phyloP scores from a whole-genome alignment of 1,140 invertebrate genomes.

The Anthonomus grandis region DNA sequence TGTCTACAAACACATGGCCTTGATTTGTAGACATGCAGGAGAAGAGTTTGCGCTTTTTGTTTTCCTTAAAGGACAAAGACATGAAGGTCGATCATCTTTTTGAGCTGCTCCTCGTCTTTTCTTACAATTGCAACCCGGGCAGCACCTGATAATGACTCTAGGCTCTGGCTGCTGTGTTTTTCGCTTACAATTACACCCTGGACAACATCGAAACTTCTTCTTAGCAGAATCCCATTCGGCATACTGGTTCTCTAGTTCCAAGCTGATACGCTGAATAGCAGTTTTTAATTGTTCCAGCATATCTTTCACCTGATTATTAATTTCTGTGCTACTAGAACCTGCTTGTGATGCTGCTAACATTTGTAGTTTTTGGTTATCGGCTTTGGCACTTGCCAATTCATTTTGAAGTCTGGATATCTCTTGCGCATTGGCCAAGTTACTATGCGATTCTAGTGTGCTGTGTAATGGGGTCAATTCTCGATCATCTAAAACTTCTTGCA shows the following conservation, averaged over 20 bases:
- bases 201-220: conserved; percentile 10
- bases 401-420: conserved; percentile 11
- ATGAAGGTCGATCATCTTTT: background rate
- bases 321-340: background rate
- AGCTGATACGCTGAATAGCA: conserved; percentile 30
- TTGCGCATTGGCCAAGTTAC: background rate
- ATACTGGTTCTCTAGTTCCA: conserved; percentile 28
- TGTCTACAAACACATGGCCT: conserved; percentile 2
- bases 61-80: background rate
- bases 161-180: background rate
- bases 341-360: conserved; percentile 1
- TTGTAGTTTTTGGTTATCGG: conserved; percentile 21
- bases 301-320: conserved; percentile 30
- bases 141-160: conserved; percentile 16
- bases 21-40: no score
- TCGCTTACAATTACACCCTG: conserved; percentile 18
- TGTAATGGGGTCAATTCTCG: conserved; percentile 7
- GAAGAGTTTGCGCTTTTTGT: conserved; percentile 5
- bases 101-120: no score
- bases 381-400: conserved; percentile 23
- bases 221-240: conserved; percentile 24
- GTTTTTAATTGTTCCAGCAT: conserved; percentile 36
- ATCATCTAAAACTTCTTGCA: conserved; percentile 26
- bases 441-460: background rate
- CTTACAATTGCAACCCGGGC: conserved; percentile 17